These are phyloP conservation scores for Caloenas nicobarica DNA, from an alignment of 2,113 vertebrate species.

Conservation along the genomic window DNA sequence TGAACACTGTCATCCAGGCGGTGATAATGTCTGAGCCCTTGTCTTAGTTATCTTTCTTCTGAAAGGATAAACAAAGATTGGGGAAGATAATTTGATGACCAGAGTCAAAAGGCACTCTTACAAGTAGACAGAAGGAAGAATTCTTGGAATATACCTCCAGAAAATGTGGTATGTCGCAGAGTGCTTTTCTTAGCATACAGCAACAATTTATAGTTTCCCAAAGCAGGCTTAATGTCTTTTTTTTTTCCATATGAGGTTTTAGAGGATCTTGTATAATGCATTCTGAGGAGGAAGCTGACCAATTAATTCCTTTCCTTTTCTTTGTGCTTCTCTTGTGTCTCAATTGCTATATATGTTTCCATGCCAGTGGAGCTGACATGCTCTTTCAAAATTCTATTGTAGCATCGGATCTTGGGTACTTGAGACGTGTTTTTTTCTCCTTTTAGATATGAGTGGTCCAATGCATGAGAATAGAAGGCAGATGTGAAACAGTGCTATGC, in stretches of 20 bases:
- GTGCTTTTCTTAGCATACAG: neutral
- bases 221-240: neutral
- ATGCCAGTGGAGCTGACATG: neutral
- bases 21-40: neutral
- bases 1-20: neutral
- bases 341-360: neutral
- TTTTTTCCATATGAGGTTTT: neutral
- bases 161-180: neutral
- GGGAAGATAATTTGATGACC: neutral
- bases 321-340: neutral
- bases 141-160: neutral
- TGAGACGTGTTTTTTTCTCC: neutral
- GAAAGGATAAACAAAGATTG: neutral
- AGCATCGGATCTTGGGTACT: neutral
- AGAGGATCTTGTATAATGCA: neutral
- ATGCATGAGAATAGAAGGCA: neutral
- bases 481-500: neutral
- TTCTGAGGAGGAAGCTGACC: neutral
- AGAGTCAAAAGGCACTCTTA: neutral
- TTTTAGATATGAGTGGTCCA: neutral
- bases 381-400: neutral
- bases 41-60: neutral
- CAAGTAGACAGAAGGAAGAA: neutral
- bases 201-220: neutral
- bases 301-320: neutral